Conservation (phyloP, 2,113 vertebrate genomes). For the Spermophilus dauricus region DNA sequence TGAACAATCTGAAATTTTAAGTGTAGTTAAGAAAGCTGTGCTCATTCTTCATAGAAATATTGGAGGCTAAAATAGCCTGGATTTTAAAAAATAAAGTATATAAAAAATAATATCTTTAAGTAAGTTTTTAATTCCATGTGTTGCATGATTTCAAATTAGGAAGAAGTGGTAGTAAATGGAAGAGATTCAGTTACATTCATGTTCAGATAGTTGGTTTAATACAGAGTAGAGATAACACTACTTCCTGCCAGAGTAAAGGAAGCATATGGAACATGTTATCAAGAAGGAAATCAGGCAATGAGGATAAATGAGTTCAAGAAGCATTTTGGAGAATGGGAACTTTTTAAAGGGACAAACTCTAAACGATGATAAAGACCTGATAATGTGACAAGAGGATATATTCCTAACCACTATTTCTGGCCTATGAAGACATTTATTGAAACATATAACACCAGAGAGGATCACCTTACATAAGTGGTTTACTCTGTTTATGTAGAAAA, state of each 20-base stretch:
- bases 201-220: neutral
- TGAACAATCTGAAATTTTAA: neutral
- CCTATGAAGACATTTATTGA: neutral
- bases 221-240: neutral
- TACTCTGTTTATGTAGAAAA: neutral
- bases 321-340: neutral
- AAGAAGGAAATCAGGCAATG: neutral
- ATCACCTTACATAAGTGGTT: neutral
- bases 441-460: neutral
- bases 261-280: neutral
- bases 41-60: neutral
- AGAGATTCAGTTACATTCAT: neutral
- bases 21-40: neutral
- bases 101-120: neutral
- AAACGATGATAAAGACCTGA: neutral
- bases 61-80: neutral
- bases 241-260: neutral
- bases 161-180: neutral
- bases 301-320: neutral
- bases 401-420: neutral
- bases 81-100: neutral
- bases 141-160: neutral
- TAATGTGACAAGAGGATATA: neutral
- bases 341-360: neutral
- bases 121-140: neutral